These are phyloP conservation scores for Actinemys pallida DNA, from an alignment of 2,113 vertebrate genomes.

Conservation along the genomic window DNA sequence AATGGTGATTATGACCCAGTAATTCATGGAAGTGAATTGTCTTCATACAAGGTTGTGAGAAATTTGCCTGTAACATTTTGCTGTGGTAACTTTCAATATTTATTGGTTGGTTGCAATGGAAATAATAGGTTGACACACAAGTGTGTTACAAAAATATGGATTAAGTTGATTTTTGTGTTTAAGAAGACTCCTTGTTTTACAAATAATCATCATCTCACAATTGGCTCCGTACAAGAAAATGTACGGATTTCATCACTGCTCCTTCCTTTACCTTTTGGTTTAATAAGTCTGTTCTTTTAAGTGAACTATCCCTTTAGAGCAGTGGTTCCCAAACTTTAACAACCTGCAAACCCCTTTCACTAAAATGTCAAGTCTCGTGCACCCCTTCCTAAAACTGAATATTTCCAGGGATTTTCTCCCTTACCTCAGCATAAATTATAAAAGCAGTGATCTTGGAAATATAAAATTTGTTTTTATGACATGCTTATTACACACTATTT, in stretches of 20 bases:
- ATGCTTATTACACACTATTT: too few relatives aligned
- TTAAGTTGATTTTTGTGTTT: constrained; percentile 35
- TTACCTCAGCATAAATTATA: too few relatives aligned
- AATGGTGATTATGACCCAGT: constrained; percentile 32
- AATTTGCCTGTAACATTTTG: constrained; percentile 33
- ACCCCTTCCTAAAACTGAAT: too few relatives aligned
- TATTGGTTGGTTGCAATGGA: constrained; percentile 46
- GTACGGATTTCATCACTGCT: not conserved
- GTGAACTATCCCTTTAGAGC: not conserved
- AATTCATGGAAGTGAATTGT: constrained; percentile 59
- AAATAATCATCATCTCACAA: constrained; percentile 4
- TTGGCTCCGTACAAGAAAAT: not conserved
- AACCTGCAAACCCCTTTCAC: too few relatives aligned
- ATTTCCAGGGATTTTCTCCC: too few relatives aligned
- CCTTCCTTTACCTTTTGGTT: not conserved
- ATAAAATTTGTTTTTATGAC: too few relatives aligned
- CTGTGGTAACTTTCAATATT: constrained; percentile 29
- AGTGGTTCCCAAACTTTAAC: too few relatives aligned
- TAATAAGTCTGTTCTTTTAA: not conserved
- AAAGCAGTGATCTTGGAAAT: too few relatives aligned
- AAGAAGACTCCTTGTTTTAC: constrained; percentile 45
- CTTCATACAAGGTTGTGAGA: constrained; percentile 42
- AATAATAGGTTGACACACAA: not conserved
- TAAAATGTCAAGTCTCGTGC: too few relatives aligned
- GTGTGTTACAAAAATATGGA: constrained; percentile 24